Evolutionary conservation across 2,888 invertebrate genomes (phyloP), one percentile per base, ranked within the genome.

Genomic region (Quadroppia sp.): DNA sequence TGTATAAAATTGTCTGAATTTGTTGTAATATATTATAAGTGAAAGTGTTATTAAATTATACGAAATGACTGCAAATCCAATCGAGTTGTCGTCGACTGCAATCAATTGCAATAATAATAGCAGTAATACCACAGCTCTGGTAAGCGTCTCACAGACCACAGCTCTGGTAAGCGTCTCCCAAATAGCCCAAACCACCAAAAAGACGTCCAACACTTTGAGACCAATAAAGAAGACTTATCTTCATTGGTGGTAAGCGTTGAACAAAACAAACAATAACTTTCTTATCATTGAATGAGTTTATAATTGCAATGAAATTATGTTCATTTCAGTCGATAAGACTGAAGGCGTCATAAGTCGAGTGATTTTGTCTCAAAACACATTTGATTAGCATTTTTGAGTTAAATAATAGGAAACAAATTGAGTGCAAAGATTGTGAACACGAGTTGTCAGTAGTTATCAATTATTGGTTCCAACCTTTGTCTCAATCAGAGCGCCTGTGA

Each of bases 191-290:
- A 30, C 32, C 40, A 36, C 11, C 40, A 64, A 64, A 64, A 64
- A 64, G 64, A 9, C 64, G n/a, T 36, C 40, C 6, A 64, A 36
- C n/a, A 64, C 20, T 36, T 64, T 64, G 36, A 3, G 64, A 64
- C 64, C 64, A n/a, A 64, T 64, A 36, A 64, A 64, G 36, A 64
- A 36, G 4, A 64, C 40, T 36, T 56, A 56, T 56, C 56, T 56
- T 28, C 30, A 36, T n/a, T n/a, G 23, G 56, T 64, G 64, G 64
- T 64, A 64, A 64, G 64, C 20, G 36, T 64, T 56, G 56, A 7
- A 56, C 30, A 56, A 50, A 50, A 17, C 7, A n/a, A 6, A 4
- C 17, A 7, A 50, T 50, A 3, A 50, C 7, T 50, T 6, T 20
- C 20, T 50, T 50, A 20, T 50, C 36, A 7, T 50, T 6, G 20